phyloP scores from a whole-genome alignment of 2,797 vertebrate genomes.

The Basileuterus tristriatus region DNA sequence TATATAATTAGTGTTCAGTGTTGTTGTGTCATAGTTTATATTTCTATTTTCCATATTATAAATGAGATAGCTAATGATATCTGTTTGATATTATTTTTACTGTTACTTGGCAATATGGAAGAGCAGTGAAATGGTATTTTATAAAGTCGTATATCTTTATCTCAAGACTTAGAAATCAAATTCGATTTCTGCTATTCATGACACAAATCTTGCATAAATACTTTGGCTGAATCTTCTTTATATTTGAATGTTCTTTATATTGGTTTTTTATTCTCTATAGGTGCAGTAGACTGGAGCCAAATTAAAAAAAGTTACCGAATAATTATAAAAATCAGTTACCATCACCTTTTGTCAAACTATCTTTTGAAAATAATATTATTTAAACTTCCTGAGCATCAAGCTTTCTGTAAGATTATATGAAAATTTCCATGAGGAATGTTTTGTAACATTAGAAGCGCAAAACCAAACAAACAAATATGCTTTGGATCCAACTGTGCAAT shows the following conservation, averaged over 20 bases:
- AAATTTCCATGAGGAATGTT: neutral
- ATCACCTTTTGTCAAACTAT: neutral
- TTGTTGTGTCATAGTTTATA: neutral
- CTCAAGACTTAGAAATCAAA: neutral
- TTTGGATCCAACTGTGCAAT: neutral
- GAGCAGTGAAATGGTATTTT: neutral
- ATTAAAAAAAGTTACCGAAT: neutral
- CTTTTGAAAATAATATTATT: neutral
- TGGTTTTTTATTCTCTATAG: neutral
- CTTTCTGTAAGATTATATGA: neutral
- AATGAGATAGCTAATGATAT: neutral
- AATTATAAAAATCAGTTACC: neutral
- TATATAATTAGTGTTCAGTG: neutral
- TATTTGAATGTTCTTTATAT: neutral
- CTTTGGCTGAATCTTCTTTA: neutral
- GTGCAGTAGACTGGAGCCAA: neutral
- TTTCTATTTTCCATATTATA: neutral
- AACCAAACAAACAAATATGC: neutral
- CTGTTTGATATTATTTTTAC: neutral
- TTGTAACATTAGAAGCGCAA: neutral
- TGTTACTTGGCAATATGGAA: neutral
- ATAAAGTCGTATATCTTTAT: neutral
- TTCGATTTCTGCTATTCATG: neutral
- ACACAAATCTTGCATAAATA: neutral
- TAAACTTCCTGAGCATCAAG: neutral